Percentiles rank a stretch among this genome's conserved stretches.
phyloP scores from a whole-genome alignment of 2,888 invertebrate species.

The Seira ritae region DNA sequence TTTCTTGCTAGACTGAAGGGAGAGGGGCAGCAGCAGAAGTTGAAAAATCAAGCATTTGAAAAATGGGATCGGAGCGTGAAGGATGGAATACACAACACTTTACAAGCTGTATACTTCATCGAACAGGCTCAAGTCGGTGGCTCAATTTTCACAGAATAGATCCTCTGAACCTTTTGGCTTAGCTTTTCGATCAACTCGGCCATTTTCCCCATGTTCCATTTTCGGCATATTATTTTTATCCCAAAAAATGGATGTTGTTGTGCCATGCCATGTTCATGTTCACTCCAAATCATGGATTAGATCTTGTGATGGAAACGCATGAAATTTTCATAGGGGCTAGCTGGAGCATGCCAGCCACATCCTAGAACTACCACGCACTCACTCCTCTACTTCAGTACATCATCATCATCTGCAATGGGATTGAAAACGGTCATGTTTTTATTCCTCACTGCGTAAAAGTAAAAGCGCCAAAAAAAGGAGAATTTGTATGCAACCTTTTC shows the following conservation, averaged over 20 bases:
- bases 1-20: too few species aligned
- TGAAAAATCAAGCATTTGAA: too few species aligned
- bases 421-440: not conserved
- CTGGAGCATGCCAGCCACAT: too few species aligned
- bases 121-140: not conserved
- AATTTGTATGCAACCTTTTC: slow-evolving; percentile 1
- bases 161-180: not conserved
- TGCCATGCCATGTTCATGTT: too few species aligned
- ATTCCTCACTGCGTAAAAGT: not conserved
- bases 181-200: not conserved
- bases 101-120: slow-evolving; percentile 7
- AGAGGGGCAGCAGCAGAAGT: too few species aligned
- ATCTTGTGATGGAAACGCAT: slow-evolving; percentile 45
- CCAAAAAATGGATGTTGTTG: not conserved
- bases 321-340: slow-evolving; percentile 41
- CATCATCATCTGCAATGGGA: slow-evolving; percentile 35
- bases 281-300: slow-evolving; percentile 16
- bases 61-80: too few species aligned
- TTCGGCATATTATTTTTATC: not conserved
- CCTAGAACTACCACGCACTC: not conserved
- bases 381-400: slow-evolving; percentile 11
- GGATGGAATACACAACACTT: not conserved
- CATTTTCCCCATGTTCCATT: not conserved
- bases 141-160: not conserved
- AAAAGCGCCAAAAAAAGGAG: too few species aligned